Evolutionary conservation across 1,140 invertebrate species (phyloP).

Genomic region (Euura lappo): DNA sequence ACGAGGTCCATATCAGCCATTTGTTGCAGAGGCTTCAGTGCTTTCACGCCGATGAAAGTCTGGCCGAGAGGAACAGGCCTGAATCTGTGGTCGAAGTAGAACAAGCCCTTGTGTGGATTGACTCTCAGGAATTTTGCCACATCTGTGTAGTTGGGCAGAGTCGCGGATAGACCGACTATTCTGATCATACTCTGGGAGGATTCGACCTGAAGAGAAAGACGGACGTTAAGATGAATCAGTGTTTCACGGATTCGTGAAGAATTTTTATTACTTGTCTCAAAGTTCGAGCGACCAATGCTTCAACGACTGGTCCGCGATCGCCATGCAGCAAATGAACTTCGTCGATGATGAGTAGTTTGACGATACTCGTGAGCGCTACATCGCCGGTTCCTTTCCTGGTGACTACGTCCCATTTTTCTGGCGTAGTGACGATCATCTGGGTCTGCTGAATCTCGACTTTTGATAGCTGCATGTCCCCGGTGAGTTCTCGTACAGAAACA

Average conservation of each 20-base stretch:
- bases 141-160: constrained; percentile 97
- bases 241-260: background rate
- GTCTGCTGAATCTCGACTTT: constrained; percentile 95
- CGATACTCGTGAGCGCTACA: constrained; percentile 87
- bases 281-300: constrained; percentile 95
- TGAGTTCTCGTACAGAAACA: constrained; percentile 89
- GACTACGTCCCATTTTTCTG: constrained; percentile 99
- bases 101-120: constrained; percentile 91
- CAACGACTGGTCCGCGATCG: constrained; percentile 96
- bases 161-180: constrained; percentile 97
- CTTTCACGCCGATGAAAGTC: constrained; percentile 92
- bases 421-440: constrained; percentile 98
- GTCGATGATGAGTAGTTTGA: constrained; percentile 96
- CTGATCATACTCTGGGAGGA: constrained; percentile 96
- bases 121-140: constrained; percentile 94
- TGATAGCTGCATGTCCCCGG: constrained; percentile 97
- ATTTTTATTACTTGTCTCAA: constrained; percentile 74
- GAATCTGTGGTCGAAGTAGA: constrained; percentile 97
- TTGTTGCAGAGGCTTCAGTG: constrained; percentile 76
- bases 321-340: constrained; percentile 98
- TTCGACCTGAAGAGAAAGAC: constrained; percentile 72
- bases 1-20: constrained; percentile 88
- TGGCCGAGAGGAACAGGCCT: constrained; percentile 94
- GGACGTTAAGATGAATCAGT: background rate
- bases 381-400: constrained; percentile 94